These are phyloP conservation scores for Pterocles orientalis DNA, from an alignment of 2,113 vertebrate genomes.

Conservation along the genomic window DNA sequence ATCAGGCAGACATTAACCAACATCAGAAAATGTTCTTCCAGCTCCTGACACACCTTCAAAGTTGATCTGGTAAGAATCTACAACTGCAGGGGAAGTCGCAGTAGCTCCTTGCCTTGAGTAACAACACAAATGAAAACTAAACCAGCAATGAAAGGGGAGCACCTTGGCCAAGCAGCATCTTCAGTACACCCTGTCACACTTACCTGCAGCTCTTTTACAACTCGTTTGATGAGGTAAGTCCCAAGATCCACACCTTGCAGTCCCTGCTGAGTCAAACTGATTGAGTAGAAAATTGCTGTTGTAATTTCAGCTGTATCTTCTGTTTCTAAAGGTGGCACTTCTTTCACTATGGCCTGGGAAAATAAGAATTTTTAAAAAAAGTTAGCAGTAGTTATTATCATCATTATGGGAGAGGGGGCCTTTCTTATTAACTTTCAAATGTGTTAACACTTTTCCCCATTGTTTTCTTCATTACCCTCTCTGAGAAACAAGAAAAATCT, in stretches of 20 bases:
- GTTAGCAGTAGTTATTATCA: not conserved
- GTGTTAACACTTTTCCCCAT: not conserved
- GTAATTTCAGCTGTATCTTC: conserved; percentile 85
- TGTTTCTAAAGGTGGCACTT: conserved; percentile 75
- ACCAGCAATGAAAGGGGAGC: not conserved
- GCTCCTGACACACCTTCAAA: not conserved
- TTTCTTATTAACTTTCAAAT: not conserved
- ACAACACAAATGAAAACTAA: not conserved
- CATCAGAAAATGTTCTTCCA: not conserved
- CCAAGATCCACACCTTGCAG: conserved; percentile 96
- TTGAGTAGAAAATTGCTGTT: conserved; percentile 93
- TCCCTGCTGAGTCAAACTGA: conserved; percentile 91
- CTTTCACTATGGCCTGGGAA: conserved; percentile 88
- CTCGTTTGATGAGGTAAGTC: conserved; percentile 92
- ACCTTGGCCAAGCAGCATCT: not conserved
- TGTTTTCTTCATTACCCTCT: not conserved
- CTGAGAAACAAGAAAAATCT: not conserved
- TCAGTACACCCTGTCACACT: not conserved
- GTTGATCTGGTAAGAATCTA: not conserved
- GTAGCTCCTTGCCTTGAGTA: not conserved
- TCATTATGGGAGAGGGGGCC: not conserved
- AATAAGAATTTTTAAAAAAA: not conserved
- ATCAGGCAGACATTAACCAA: not conserved
- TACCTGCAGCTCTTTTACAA: conserved; percentile 94
- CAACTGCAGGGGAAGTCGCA: not conserved